These are phyloP conservation scores for Muschampia plurimacula DNA, from an alignment of 2,888 invertebrate species.

Conservation along the genomic window DNA sequence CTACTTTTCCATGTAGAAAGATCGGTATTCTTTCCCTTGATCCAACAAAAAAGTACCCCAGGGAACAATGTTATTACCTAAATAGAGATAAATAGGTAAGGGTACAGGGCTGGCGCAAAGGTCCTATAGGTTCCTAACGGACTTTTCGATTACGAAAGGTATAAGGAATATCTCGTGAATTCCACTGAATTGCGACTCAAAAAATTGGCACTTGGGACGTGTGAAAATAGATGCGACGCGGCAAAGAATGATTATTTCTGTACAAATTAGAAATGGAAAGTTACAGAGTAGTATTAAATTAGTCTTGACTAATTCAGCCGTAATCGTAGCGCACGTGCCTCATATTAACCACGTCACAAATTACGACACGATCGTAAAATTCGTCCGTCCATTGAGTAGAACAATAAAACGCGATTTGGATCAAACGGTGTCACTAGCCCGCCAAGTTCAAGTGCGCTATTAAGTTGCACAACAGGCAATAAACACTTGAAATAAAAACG, in stretches of 20 bases:
- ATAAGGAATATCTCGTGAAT: conserved; percentile 5
- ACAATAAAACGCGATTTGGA: conserved; percentile 83
- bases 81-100: conserved; percentile 62
- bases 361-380: conserved; percentile 81
- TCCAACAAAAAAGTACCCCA: conserved; percentile 63
- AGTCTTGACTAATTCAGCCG: conserved; percentile 62
- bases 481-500: conserved; percentile 80
- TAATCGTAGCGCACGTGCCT: conserved; percentile 57
- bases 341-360: conserved; percentile 74
- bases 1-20: conserved; percentile 55
- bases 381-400: conserved; percentile 79
- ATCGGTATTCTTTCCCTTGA: conserved; percentile 61
- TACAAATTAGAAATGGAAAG: conserved; percentile 67
- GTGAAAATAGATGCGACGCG: background rate
- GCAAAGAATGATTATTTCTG: conserved; percentile 16
- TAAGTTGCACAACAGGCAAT: conserved; percentile 81
- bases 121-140: conserved; percentile 7
- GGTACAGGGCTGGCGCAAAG: conserved; percentile 18
- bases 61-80: conserved; percentile 78
- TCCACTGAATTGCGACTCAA: background rate
- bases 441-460: conserved; percentile 83
- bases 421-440: conserved; percentile 83
- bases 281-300: conserved; percentile 62
- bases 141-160: conserved; percentile 12
- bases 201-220: conserved; percentile 11